Evolutionary conservation across 2,113 vertebrate species (phyloP).

Genomic region (Anser brachyrhynchus): DNA sequence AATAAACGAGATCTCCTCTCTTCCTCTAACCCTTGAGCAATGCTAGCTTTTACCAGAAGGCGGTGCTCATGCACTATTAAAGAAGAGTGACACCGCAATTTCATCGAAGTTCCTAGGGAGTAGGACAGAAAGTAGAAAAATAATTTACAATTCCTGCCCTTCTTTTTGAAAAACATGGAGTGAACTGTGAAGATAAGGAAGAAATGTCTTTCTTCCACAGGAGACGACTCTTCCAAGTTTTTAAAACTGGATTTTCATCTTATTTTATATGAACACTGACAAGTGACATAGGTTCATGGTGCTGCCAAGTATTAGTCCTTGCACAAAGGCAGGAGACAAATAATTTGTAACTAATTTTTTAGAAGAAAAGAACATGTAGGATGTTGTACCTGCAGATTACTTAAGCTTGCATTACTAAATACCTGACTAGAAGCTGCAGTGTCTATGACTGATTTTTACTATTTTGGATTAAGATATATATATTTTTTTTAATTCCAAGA

Average conservation of each 20-base stretch:
- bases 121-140: slow-evolving; percentile 19
- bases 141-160: background rate
- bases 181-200: background rate
- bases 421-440: background rate
- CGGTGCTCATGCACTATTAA: slow-evolving; percentile 64
- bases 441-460: background rate
- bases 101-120: background rate
- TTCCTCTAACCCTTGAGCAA: background rate
- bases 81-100: background rate
- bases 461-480: background rate
- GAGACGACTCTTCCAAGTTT: background rate
- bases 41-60: slow-evolving; percentile 62
- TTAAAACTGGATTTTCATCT: background rate
- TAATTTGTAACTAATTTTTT: background rate
- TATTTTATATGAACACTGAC: background rate
- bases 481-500: background rate
- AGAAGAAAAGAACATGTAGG: background rate
- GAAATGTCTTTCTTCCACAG: background rate
- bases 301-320: background rate
- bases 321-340: background rate
- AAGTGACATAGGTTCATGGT: background rate
- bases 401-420: background rate
- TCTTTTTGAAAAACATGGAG: background rate
- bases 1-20: background rate
- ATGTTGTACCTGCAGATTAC: background rate